Percentiles rank a stretch among this genome's conserved stretches.
phyloP scores from a whole-genome alignment of 2,797 vertebrate genomes.

The Lacerta agilis region DNA sequence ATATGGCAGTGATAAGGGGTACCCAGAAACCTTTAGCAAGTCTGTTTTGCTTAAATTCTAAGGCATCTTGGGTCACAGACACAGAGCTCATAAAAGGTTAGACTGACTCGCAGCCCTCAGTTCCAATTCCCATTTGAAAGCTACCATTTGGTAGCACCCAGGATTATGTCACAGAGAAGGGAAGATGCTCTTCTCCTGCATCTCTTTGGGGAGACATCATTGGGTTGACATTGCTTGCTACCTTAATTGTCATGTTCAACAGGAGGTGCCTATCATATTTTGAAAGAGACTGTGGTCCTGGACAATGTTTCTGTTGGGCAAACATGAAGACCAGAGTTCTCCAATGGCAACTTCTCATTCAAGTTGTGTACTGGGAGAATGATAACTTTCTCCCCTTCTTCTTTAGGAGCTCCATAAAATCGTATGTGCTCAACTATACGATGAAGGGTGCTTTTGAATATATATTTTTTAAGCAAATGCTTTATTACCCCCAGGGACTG shows the following conservation, averaged over 20 bases:
- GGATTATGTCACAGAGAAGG: neutral
- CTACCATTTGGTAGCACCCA: neutral
- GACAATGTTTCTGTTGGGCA: no score
- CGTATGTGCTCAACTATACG: neutral
- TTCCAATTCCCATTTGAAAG: neutral
- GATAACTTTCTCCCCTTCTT: neutral
- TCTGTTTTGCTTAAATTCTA: neutral
- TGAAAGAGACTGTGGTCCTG: neutral
- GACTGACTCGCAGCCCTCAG: neutral
- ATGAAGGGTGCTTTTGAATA: neutral
- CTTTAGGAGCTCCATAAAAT: neutral
- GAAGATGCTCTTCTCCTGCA: neutral
- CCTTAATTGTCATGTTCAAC: neutral
- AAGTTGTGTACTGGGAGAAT: neutral
- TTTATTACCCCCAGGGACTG: neutral
- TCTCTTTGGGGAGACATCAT: neutral
- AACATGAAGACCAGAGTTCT: neutral
- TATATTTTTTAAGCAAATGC: neutral
- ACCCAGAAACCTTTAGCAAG: neutral
- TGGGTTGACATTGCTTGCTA: neutral
- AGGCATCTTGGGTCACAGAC: neutral
- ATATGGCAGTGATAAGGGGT: neutral
- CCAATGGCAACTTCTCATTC: neutral
- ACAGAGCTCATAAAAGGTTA: neutral
- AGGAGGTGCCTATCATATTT: neutral